Evolutionary conservation across 2,888 invertebrate species (phyloP), one percentile per base, ranked within the genome.

Genomic region (Automeris io): DNA sequence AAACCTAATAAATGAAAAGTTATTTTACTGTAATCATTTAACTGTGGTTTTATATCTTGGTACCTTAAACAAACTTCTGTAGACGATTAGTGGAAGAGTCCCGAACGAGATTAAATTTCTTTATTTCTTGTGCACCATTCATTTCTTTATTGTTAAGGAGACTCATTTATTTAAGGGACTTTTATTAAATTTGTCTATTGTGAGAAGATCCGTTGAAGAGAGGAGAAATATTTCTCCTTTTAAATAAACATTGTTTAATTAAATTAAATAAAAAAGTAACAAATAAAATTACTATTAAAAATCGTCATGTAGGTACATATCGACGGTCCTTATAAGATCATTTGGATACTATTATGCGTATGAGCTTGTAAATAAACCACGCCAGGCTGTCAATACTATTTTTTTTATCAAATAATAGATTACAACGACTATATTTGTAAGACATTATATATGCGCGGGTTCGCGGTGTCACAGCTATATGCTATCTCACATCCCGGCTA

Each of bases 71-170:
- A 63, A 70, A 62, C 57, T 61, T 61, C 57, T 63, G 62, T 57
- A 46, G 51, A 47, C 64, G 69, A 69, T 71, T 70, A 70, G 60
- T 55, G 59, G 47, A 57, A 61, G 54, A 54, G 42, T 54, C 57
- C 50, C 43, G 46, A 63, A 63, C 58, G 49, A 56, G 61, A 67
- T 67, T 59, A 70, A 65, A 65, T 61, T 62, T 39, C 58, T 65
- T 70, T 67, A 58, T 66, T 58, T 54, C 51, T 51, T 49, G 55
- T 54, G 29, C 51, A 51, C 50, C 36, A 45, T 44, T 47, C 54
- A 41, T 50, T 49, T 43, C 51, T 63, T 64, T 55, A 56, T 59
- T 53, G 46, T 50, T 49, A 39, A 40, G 43, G 46, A 58, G 48
- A 56, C 47, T 55, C 59, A 66, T 69, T 69, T 59, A 65, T 64